Evolutionary conservation across 2,113 vertebrate species (phyloP), one percentile per base, ranked within the genome.

Genomic region (Hypocryptadius cinnamomeus): DNA sequence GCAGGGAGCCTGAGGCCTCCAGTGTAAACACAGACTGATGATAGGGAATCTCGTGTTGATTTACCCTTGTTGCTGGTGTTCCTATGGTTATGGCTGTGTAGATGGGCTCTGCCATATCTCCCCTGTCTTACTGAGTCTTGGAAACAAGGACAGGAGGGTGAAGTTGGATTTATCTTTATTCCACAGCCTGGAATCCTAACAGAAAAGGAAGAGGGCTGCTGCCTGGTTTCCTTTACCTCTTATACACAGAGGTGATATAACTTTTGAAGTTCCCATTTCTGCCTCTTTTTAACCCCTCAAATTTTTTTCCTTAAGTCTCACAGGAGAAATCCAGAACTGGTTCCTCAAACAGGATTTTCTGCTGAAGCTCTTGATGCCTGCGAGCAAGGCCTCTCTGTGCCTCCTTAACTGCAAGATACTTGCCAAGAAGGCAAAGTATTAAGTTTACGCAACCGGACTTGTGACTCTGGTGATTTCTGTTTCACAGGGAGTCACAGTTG

Each of bases 31-130:
- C 1, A 4, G 70, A 39, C 65, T n/a, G 65, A 64, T 15, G 74
- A 91, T 64, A 83, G 82, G 56, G 79, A 88, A 78, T 44, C 72
- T 60, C 0, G 0, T 88, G 91, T 87, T 95, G 94, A 82, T 96
- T 87, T 89, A 82, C 92, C 68, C 84, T 31, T 93, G 89, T 94
- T 93, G 91, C 76, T 80, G 82, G 82, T 85, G 91, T 96, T 96
- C 93, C 95, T 72, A 71, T 93, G 87, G 95, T 83, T 94, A 80
- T 92, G 79, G 85, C 91, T 87, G 66, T 3, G 3, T 53, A 54
- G 81, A 89, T 85, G 92, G 85, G 82, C 82, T 92, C 90, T 96
- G 94, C 90, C 79, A 0, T 89, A 87, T 92, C 94, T 94, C 85
- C 89, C 50, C 82, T 94, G 91, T 88, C 81, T 70, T 63, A 40